Base-by-base conservation (phyloP, 1,140 invertebrate species). In the Zophobas atratus region DNA sequence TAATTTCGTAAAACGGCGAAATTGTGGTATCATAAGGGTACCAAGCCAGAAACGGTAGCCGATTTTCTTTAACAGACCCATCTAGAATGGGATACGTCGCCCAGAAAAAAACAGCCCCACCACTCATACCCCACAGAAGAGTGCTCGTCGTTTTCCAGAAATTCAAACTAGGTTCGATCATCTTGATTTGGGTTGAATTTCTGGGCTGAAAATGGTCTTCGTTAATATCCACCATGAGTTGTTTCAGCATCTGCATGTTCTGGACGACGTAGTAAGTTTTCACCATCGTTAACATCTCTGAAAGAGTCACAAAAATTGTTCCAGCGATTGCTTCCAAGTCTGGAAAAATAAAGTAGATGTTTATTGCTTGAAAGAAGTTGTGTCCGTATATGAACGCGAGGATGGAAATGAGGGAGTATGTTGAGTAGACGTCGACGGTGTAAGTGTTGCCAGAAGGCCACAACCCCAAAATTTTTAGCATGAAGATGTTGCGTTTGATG, bases 351-450 rank as follows among this genome's bases (percentile, higher is more conserved):
- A 73, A 73, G 6, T 49, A 41, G 5, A 73, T 55, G 48, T 53
- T 73, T 34, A 56, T 36, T 4, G 41, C 56, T 73, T 73, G 71
- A 38, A 73, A 46, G n/a, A 53, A 53, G 36, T n/a, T 43, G 60
- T 67, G 60, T 5, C n/a, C 49, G 33, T n/a, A 53, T n/a, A 56
- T 34, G 32, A 53, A 35, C 1, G 33, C 33, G 1, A 73, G 36
- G 1, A 73, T 48, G 1, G n/a, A 35, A 73, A 73, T 34, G 6
- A 56, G 3, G 34, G 49, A 48, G 34, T 56, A 73, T 35, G 56
- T 1, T 34, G 49, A 39, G 55, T 73, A 73, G 1, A 36, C 8
- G 33, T 56, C 38, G 20, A 2, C 1, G 8, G 36, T 43, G 36
- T 55, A 56, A 1, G 39, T 38, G n/a, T 73, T 38, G 1, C 71